phyloP scores from a whole-genome alignment of 2,797 vertebrate species.

The Xenentodon cancila region DNA sequence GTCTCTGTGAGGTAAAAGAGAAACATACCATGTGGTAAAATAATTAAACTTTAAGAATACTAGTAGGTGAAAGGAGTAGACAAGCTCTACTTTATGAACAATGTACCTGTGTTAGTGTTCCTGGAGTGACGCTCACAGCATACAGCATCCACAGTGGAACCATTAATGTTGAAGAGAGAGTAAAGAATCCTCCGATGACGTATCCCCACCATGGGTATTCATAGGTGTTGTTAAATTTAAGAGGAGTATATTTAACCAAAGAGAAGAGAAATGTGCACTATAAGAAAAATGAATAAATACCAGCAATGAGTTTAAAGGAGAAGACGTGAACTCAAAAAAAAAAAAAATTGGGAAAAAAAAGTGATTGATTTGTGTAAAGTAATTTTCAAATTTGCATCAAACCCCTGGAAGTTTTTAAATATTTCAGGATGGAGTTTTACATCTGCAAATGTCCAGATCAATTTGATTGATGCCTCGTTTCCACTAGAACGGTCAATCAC shows the following conservation, averaged over 20 bases:
- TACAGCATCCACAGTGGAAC: constrained; percentile 83
- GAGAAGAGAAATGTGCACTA: constrained; percentile 82
- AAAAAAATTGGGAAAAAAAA: no score
- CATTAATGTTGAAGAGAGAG: constrained; percentile 82
- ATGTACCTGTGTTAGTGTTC: constrained; percentile 77
- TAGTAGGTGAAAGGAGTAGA: neutral
- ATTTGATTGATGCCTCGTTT: no score
- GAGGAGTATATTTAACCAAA: constrained; percentile 78
- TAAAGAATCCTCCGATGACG: constrained; percentile 78
- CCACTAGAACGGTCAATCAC: no score
- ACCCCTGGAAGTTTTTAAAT: no score
- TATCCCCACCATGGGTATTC: constrained; percentile 89
- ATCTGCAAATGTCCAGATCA: no score
- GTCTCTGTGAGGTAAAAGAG: constrained; percentile 65
- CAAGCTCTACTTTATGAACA: neutral
- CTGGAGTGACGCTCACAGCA: constrained; percentile 73
- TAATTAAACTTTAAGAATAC: constrained; percentile 1
- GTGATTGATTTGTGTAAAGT: no score
- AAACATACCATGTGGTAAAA: neutral
- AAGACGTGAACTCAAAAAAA: no score
- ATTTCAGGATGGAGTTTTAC: no score
- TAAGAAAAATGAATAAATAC: constrained; percentile 1
- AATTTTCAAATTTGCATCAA: no score
- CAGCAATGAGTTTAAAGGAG: neutral
- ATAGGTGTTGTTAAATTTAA: constrained; percentile 81